Base-by-base conservation (phyloP, 2,888 invertebrate genomes). In the Incurvaria masculella region DNA sequence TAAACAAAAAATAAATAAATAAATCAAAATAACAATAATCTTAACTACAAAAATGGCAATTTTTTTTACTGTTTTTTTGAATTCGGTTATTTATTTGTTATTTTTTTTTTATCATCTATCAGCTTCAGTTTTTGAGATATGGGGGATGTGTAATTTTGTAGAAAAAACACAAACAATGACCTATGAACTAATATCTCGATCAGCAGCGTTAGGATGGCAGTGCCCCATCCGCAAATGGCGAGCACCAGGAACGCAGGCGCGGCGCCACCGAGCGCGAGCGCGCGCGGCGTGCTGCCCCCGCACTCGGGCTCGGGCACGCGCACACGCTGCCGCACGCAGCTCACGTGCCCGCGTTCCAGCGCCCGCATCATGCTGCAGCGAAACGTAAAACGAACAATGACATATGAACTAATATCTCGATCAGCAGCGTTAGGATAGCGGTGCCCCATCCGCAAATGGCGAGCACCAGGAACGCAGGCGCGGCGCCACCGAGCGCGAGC, bases 241-340 rank as follows among this genome's bases (percentile, higher is more conserved):
- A 76, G 58, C 8, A 74, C 52, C n/a, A 71, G 55, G 52, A 76
- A 75, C 0, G 69, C 74, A 0, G 75, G 76, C 0, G 74, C 71
- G 0, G 76, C 75, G 2, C 74, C 72, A 2, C 76, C 75, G 11
- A 75, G 53, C 0, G 72, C 66, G 19, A 75, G 56, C 0, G 75
- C 69, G 16, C 72, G 53, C 0, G 75, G 75, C 0, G 67, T 66
- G 42, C 68, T 69, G 0, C 71, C 72, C 14, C 61, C 65, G 23
- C 74, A 73, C 3, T 56, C 51, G 2, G 66, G 59, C 2, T 61
- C 54, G 0, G 53, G 54, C 0, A 61, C 53, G 2, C 52, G 51
- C 0, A 61, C 61, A 0, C 69, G 61, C 0, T 54, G 57, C 42
- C 65, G 67, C 2, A 69, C 56, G 43, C 67, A 62, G 1, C 63